These are phyloP conservation scores for Crocidura indochinensis DNA, from an alignment of 2,797 vertebrate genomes.

Conservation along the genomic window DNA sequence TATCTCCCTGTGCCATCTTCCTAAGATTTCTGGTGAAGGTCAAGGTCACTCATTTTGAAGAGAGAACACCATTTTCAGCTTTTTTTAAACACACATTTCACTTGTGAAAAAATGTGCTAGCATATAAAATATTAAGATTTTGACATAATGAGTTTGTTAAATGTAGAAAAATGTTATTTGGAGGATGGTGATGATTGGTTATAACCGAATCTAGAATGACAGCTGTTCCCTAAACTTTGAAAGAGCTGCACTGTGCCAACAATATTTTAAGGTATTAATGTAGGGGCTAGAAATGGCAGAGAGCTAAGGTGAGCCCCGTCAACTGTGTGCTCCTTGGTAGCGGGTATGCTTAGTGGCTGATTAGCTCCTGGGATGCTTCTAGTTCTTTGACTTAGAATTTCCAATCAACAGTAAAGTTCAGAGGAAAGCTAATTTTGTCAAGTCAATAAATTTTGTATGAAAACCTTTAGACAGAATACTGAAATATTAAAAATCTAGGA, in stretches of 20 bases:
- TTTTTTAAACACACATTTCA: too few species aligned
- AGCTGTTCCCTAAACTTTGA: neutral
- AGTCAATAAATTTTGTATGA: slow-evolving; percentile 2
- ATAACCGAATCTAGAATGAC: neutral
- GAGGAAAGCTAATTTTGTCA: neutral
- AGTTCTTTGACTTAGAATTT: neutral
- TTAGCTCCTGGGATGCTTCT: neutral
- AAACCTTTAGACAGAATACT: neutral
- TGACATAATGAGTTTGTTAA: neutral
- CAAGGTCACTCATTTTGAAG: too few species aligned
- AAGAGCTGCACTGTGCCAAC: neutral
- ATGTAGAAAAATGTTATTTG: neutral
- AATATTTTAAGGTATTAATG: neutral
- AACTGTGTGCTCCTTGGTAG: too few species aligned
- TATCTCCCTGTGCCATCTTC: too few species aligned
- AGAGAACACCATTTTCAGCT: too few species aligned
- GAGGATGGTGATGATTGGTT: neutral
- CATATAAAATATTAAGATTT: neutral
- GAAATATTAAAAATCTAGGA: neutral
- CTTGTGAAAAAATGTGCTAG: neutral
- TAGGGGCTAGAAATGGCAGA: neutral
- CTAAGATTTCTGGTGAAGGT: too few species aligned
- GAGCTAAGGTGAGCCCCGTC: neutral
- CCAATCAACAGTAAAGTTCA: neutral
- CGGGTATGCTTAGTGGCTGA: fast-evolving